phyloP scores from a whole-genome alignment of 2,888 invertebrate genomes.

The Crematogaster levior region DNA sequence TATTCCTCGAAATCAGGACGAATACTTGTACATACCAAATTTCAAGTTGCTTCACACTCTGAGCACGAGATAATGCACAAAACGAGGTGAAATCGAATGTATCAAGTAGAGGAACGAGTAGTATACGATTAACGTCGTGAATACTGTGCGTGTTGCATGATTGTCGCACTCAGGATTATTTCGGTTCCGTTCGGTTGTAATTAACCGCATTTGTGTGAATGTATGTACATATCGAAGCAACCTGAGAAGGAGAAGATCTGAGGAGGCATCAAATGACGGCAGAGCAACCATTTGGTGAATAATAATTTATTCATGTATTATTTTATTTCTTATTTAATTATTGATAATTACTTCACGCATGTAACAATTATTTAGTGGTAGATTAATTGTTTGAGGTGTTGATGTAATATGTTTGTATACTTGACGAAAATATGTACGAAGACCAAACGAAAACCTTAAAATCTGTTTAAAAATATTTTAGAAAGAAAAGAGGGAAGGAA shows the following conservation, averaged over 20 bases:
- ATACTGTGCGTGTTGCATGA: not conserved
- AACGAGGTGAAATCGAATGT: not conserved
- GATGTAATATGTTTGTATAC: slow-evolving; percentile 2
- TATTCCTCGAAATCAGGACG: not conserved
- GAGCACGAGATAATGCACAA: not conserved
- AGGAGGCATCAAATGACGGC: not conserved
- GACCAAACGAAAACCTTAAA: too few relatives aligned
- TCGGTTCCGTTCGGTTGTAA: not conserved
- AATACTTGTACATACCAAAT: not conserved
- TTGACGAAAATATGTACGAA: too few relatives aligned
- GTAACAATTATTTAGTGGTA: not conserved
- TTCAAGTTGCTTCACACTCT: not conserved
- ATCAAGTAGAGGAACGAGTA: not conserved
- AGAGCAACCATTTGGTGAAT: not conserved
- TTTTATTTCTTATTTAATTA: not conserved
- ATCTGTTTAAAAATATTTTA: too few relatives aligned
- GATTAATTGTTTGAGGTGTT: not conserved
- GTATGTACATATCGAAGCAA: not conserved
- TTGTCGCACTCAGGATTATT: slow-evolving; percentile 9
- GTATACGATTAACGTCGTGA: not conserved
- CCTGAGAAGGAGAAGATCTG: not conserved
- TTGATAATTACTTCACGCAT: not conserved
- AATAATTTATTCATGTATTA: not conserved
- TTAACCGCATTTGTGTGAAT: slow-evolving; percentile 5
- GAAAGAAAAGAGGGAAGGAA: too few relatives aligned